Percentiles rank a stretch among this genome's conserved stretches.
Evolutionary conservation across 2,888 invertebrate genomes (phyloP).

Genomic region (Muschampia plurimacula): DNA sequence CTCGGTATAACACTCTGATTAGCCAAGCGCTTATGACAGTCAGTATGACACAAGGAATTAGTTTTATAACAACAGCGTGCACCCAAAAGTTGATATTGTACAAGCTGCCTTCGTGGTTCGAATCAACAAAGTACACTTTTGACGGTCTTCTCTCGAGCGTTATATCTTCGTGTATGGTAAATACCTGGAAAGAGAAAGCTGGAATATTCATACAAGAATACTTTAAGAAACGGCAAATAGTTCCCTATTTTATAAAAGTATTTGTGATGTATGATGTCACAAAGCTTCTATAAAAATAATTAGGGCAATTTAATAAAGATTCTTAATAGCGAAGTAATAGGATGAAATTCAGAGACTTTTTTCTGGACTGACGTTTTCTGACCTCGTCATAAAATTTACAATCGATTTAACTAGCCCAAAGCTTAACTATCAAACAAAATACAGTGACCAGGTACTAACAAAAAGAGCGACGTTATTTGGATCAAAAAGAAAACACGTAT

Average conservation of each 20-base stretch:
- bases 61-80: constrained; percentile 92
- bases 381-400: too few relatives aligned
- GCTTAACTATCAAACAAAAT: too few relatives aligned
- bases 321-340: too few relatives aligned
- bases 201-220: neutral
- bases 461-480: too few relatives aligned
- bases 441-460: too few relatives aligned
- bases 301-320: too few relatives aligned
- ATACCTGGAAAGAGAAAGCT: constrained; percentile 67
- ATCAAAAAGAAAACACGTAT: neutral
- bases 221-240: neutral
- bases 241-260: neutral
- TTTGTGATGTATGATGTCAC: too few relatives aligned
- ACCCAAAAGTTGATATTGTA: constrained; percentile 93
- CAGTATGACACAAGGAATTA: constrained; percentile 91
- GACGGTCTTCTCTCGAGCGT: constrained; percentile 59
- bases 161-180: constrained; percentile 72
- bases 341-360: too few relatives aligned
- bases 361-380: too few relatives aligned
- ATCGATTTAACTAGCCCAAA: too few relatives aligned
- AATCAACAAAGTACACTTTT: constrained; percentile 81
- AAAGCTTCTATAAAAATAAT: too few relatives aligned
- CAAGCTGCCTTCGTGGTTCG: constrained; percentile 85
- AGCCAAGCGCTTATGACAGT: constrained; percentile 91
- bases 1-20: constrained; percentile 89